Base-by-base conservation (phyloP, 2,797 vertebrate genomes). In the Hemibagrus guttatus region DNA sequence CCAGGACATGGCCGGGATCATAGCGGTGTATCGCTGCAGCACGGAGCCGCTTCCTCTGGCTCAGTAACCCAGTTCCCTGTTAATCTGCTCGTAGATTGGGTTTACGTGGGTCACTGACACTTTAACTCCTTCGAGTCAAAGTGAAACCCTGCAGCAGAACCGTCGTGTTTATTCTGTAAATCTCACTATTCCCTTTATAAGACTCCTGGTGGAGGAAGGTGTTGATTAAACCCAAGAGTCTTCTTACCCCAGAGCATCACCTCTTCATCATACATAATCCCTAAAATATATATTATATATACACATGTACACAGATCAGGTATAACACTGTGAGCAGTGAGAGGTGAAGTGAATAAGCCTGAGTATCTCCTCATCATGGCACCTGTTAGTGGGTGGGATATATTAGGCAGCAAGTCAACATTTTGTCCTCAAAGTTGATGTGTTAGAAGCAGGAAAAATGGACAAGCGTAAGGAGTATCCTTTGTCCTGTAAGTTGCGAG, bases 1-100 rank as follows among this genome's bases (percentile, higher is more conserved):
- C 14, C 14, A 81, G 26, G 78, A 75, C 84, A 75, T 4, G n/a
- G 26, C 52, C 49, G 39, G 49, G 49, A 59, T 76, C 64, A 58
- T 82, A 19, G 78, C 80, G 64, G 86, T 86, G 87, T 82, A 39
- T 64, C 72, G 81, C 85, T 56, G 68, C 78, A 69, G 85, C 79
- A 75, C 71, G 54, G 78, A 84, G 68, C 26, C 19, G 54, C n/a
- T 49, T 74, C 54, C 52, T 81, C 64, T 87, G 81, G 64, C 75
- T 84, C 81, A 75, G 56, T 89, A 90, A 91, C 89, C 89, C 88
- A 86, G 59, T 86, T 88, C 85, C 46, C 63, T 35, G 21, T 86
- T 90, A 90, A 90, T 87, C 89, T 81, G 83, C 39, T 54, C 23
- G 3, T 49, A 85, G n/a, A 85, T 17, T 6, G 71, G 81, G 23